Evolutionary conservation across 2,888 invertebrate species (phyloP), one percentile per base, ranked within the genome.

Genomic region (Choreutis nemorana): DNA sequence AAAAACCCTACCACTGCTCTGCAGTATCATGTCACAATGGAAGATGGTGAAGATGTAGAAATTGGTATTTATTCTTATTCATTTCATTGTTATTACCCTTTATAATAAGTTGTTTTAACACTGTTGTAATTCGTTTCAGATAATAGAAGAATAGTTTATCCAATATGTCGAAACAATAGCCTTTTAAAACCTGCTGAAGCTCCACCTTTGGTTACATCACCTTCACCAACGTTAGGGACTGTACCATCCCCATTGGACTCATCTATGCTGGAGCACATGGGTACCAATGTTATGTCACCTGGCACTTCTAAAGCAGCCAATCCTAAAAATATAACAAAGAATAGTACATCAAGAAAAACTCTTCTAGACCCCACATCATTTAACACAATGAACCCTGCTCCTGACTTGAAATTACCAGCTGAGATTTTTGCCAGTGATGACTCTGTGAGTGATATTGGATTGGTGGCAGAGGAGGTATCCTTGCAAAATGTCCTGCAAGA

Each of bases 401-500:
- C 71, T 30, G 78, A 78, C 39, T 55, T 73, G 35, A 75, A 59
- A 42, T 53, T 80, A 13, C 80, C 80, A 4, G 75, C 72, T 30
- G 73, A 81, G 36, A 80, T 80, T 48, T 80, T 81, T 50, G 80
- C 79, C 26, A 77, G 73, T 41, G 79, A 79, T 40, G 80, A 80
- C 38, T 77, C 78, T 7, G 56, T 60, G 0, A 71, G 75, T 37
- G 78, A 78, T 31, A 55, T 64, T 18, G 70, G 77, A 6, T 37
- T 63, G 1, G 37, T 51, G 18, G 31, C 48, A 7, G 77, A 75
- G 27, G 72, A 72, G 25, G 34, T 60, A 3, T 41, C 29, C 12
- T 41, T 58, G 13, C 54, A 56, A 24, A 59, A 53, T 40, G 43
- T 55, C 11, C 42, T 72, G 2, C 49, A 59, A 30, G 65, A 71